Evolutionary conservation across 2,888 invertebrate species (phyloP), one percentile per base, ranked within the genome.

Genomic region (Epistrophella euchroma): DNA sequence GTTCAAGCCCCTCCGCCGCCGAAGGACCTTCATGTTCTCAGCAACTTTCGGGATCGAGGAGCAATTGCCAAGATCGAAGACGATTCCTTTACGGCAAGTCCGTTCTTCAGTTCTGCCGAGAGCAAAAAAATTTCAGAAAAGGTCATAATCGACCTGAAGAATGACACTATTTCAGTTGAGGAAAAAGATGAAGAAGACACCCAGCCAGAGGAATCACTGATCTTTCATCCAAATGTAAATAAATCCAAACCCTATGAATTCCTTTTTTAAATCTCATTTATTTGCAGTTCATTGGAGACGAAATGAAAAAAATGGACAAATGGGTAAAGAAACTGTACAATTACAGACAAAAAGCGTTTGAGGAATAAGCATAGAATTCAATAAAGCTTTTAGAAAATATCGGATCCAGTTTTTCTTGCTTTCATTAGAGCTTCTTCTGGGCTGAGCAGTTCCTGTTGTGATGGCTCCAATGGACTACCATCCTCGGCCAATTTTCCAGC

Each of bases 371-470:
- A 9, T 25, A 35, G 2, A 22, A 22, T 1, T 22, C n/a, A 78
- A 83, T 70, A 78, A 74, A 79, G 4, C 13, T 3, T 25, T 89
- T 91, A 92, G 88, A 97, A 97, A 89, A 97, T 94, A 93, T 98
- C 98, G n/a, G 95, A 94, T 78, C 97, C 97, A 13, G 97, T 96
- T 93, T 94, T 94, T 89, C 95, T 94, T 0, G 97, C 96, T 89
- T 92, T 94, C 0, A 93, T 91, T 87, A 94, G 94, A 0, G 98
- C 98, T 91, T 96, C 95, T 82, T 96, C 94, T 0, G 96, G 92
- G 15, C 95, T 95, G 45, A 97, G 91, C 89, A 93, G 93, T 91
- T 98, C 98, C 70, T 95, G 93, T 43, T 93, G 92, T 0, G 96
- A 97, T 0, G 97, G 97, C 87, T 96, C 95, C 50, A 94, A 87